Conservation (phyloP, 1,140 invertebrate genomes). For the Diorhabda carinulata region DNA sequence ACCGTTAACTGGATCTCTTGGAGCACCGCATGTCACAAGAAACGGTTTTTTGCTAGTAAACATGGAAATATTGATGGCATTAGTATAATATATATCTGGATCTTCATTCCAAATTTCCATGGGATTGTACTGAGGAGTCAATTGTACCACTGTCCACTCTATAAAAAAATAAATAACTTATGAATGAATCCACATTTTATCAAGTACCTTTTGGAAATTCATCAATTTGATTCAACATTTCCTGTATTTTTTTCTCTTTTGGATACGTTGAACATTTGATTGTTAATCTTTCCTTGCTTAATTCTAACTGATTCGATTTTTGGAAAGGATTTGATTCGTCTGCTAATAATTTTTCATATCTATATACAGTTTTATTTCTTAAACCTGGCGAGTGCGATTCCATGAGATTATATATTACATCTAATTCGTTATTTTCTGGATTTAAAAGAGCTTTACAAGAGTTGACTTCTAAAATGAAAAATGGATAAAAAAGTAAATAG, state of each 20-base stretch:
- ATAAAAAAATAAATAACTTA: conserved; percentile 19
- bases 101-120: conserved; percentile 27
- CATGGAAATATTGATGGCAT: conserved; percentile 30
- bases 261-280: conserved; percentile 25
- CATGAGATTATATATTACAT: conserved; percentile 30
- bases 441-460: conserved; percentile 24
- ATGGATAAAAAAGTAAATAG: conserved; percentile 4
- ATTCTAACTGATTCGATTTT: conserved; percentile 11
- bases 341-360: conserved; percentile 30
- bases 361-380: conserved; percentile 27
- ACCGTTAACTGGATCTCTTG: conserved; percentile 27
- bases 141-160: conserved; percentile 40
- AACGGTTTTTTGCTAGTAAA: conserved; percentile 35
- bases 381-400: conserved; percentile 35
- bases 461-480: conserved; percentile 18
- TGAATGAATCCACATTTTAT: neutral
- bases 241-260: conserved; percentile 19
- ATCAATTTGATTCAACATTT: conserved; percentile 27
- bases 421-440: conserved; percentile 28
- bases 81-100: conserved; percentile 25
- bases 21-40: conserved; percentile 28
- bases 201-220: conserved; percentile 33
- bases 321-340: conserved; percentile 8
- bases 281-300: conserved; percentile 26
- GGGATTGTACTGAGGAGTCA: conserved; percentile 32